phyloP scores from a whole-genome alignment of 2,888 invertebrate genomes.

The Lithodes maja region DNA sequence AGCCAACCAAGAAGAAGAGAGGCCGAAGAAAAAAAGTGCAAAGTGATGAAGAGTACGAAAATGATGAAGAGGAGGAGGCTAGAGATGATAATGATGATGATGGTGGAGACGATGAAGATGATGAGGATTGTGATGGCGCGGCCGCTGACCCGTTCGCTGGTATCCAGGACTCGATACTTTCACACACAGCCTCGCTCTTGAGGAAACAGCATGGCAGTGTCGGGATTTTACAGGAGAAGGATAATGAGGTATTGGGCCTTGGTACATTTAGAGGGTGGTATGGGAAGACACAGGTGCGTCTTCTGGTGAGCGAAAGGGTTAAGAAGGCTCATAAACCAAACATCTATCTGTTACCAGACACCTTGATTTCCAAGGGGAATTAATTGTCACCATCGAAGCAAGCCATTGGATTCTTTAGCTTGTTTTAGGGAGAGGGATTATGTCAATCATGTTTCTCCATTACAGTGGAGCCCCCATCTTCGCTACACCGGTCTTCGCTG shows the following conservation, averaged over 20 bases:
- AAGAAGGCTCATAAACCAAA: too few species aligned
- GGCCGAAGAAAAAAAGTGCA: neutral
- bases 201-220: neutral
- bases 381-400: too few species aligned
- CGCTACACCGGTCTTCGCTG: too few species aligned
- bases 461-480: too few species aligned
- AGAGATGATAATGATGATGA: neutral
- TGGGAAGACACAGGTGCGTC: too few species aligned
- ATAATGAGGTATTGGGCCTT: neutral
- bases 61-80: neutral
- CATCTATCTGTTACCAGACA: too few species aligned
- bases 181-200: neutral
- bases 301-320: too few species aligned
- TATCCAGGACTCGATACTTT: neutral
- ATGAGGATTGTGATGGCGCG: neutral
- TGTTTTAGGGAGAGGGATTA: too few species aligned
- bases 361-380: too few species aligned
- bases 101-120: neutral
- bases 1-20: slow-evolving; percentile 27
- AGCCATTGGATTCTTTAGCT: too few species aligned
- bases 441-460: too few species aligned
- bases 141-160: neutral
- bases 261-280: too few species aligned
- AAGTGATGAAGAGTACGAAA: neutral
- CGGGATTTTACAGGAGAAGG: neutral